A percentile compares a stretch with the other conserved stretches of the same genome.
These are phyloP conservation scores for Orthosia incerta DNA, from an alignment of 2,888 invertebrate genomes.

Conservation along the genomic window DNA sequence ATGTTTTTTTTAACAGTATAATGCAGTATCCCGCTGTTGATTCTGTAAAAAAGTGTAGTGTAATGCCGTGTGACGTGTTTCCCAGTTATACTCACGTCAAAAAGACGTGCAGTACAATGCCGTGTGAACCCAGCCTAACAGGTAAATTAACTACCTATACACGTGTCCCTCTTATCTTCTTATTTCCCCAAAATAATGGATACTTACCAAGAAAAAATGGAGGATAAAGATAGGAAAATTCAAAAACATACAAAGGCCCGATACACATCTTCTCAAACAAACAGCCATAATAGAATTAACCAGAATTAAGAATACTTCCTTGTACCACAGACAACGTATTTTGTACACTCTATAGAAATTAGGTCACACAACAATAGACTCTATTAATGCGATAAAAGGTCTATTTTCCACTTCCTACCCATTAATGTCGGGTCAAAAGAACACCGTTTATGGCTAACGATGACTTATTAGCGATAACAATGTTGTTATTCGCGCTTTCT, in stretches of 20 bases:
- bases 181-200: background rate
- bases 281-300: constrained; percentile 58
- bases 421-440: constrained; percentile 77
- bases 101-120: too few relatives aligned
- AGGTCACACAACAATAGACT: constrained; percentile 71
- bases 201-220: background rate
- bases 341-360: constrained; percentile 49
- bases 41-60: too few relatives aligned
- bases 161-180: background rate
- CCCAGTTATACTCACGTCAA: too few relatives aligned
- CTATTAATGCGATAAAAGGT: constrained; percentile 69
- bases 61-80: too few relatives aligned
- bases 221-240: constrained; percentile 4
- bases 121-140: too few relatives aligned
- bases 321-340: constrained; percentile 52
- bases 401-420: constrained; percentile 74
- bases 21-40: too few relatives aligned
- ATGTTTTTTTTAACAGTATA: too few relatives aligned
- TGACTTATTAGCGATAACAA: constrained; percentile 84
- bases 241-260: constrained; percentile 23
- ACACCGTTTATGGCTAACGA: constrained; percentile 82
- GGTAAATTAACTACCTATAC: background rate
- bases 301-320: constrained; percentile 57
- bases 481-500: constrained; percentile 77
- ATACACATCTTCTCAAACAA: constrained; percentile 47